Percentiles rank a stretch among this genome's conserved stretches.
Conservation (phyloP, 2,888 invertebrate species). For the Ichneumoninae sp. region DNA sequence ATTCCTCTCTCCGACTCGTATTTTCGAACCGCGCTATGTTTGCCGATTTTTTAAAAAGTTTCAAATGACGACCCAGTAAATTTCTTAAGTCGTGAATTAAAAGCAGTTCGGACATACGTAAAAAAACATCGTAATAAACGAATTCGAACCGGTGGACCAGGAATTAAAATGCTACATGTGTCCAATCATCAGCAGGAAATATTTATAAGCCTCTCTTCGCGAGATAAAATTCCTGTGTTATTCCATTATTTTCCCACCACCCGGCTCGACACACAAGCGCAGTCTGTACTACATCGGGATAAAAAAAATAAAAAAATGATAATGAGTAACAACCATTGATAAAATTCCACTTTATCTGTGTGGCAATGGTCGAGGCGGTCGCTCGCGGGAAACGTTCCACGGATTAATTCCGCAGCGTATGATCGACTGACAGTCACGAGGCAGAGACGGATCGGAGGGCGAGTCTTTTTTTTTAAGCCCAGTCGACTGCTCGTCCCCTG, state of each 20-base stretch:
- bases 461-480: background rate
- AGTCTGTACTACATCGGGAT: background rate
- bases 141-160: background rate
- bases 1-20: too few species aligned
- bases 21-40: too few species aligned
- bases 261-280: background rate
- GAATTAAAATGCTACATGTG: background rate
- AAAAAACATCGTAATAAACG: background rate
- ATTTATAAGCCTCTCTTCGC: slow-evolving; percentile 10
- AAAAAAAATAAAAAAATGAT: background rate
- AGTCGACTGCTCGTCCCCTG: background rate
- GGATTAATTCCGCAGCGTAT: background rate
- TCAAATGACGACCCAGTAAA: too few species aligned
- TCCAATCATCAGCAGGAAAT: background rate
- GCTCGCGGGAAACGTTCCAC: background rate
- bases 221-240: background rate
- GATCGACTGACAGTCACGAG: slow-evolving; percentile 20
- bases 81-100: background rate
- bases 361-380: background rate
- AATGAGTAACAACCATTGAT: background rate
- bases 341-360: background rate
- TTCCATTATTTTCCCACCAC: slow-evolving; percentile 20
- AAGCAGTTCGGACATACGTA: background rate
- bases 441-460: background rate
- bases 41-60: too few species aligned